Evolutionary conservation across 1,140 invertebrate genomes (phyloP).

Genomic region (Calycopis cecrops): DNA sequence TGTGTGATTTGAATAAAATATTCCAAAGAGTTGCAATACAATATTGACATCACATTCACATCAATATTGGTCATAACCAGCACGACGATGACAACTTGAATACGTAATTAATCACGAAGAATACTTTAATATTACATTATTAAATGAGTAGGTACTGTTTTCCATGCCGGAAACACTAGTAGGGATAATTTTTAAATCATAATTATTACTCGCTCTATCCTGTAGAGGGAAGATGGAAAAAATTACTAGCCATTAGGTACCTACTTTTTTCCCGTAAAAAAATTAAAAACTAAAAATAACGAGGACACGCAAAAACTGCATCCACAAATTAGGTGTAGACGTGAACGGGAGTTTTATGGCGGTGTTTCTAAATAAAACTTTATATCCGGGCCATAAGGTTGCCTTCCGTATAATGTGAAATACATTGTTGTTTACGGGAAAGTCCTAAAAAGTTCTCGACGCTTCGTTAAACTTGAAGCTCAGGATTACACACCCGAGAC

Average conservation of each 20-base stretch:
- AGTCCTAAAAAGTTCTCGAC: constrained; percentile 50
- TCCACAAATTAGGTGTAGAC: constrained; percentile 33
- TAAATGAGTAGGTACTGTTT: too few species aligned
- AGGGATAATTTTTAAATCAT: too few species aligned
- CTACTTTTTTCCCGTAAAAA: constrained; percentile 2
- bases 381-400: constrained; percentile 25
- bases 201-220: too few species aligned
- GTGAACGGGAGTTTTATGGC: constrained; percentile 11
- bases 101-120: too few species aligned
- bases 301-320: constrained; percentile 39
- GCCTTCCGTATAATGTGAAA: constrained; percentile 13
- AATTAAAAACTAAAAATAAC: constrained; percentile 26
- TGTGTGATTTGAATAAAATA: too few species aligned
- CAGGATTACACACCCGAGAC: constrained; percentile 48
- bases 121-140: too few species aligned
- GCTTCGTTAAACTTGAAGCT: constrained; percentile 55
- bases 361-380: constrained; percentile 17
- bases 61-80: too few species aligned
- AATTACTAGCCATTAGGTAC: background rate
- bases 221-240: too few species aligned
- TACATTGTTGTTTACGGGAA: constrained; percentile 41
- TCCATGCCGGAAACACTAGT: too few species aligned
- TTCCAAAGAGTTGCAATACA: too few species aligned
- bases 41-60: too few species aligned
- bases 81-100: too few species aligned